Percentiles rank a stretch among this genome's conserved stretches.
These are phyloP conservation scores for Leptopilina syphax DNA, from an alignment of 2,888 invertebrate species.

Conservation along the genomic window DNA sequence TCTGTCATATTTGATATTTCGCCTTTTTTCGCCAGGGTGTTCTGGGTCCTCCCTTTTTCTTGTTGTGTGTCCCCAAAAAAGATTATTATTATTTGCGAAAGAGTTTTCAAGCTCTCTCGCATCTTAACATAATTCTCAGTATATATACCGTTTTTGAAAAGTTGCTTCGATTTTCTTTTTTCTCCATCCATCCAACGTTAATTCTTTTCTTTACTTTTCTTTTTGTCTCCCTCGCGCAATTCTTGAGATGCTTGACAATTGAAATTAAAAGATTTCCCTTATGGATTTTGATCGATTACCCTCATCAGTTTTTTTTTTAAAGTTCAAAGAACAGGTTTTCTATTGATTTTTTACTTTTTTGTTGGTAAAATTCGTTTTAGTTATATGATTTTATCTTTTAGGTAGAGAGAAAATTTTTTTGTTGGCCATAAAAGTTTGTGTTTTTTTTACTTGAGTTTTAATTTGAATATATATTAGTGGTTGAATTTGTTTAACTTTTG, in stretches of 20 bases:
- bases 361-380: slow-evolving; percentile 58
- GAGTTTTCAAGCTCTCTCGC: slow-evolving; percentile 66
- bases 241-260: slow-evolving; percentile 48
- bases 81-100: slow-evolving; percentile 69
- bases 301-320: slow-evolving; percentile 29
- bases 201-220: slow-evolving; percentile 10
- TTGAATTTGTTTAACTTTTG: no score
- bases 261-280: slow-evolving; percentile 42
- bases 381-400: slow-evolving; percentile 59
- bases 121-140: slow-evolving; percentile 57
- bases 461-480: no score
- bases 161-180: slow-evolving; percentile 59
- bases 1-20: slow-evolving; percentile 73
- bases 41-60: slow-evolving; percentile 54
- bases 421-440: not conserved
- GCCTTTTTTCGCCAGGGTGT: slow-evolving; percentile 64
- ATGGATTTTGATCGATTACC: slow-evolving; percentile 30
- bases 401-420: not conserved
- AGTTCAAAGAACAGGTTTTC: slow-evolving; percentile 25
- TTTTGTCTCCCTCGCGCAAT: slow-evolving; percentile 48
- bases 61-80: slow-evolving; percentile 55
- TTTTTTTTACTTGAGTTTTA: not conserved
- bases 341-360: slow-evolving; percentile 56
- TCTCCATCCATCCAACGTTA: slow-evolving; percentile 46
- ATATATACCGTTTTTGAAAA: slow-evolving; percentile 47